Percentiles rank a stretch among this genome's conserved stretches.
Evolutionary conservation across 2,797 vertebrate genomes (phyloP).

Genomic region (Spizella passerina): DNA sequence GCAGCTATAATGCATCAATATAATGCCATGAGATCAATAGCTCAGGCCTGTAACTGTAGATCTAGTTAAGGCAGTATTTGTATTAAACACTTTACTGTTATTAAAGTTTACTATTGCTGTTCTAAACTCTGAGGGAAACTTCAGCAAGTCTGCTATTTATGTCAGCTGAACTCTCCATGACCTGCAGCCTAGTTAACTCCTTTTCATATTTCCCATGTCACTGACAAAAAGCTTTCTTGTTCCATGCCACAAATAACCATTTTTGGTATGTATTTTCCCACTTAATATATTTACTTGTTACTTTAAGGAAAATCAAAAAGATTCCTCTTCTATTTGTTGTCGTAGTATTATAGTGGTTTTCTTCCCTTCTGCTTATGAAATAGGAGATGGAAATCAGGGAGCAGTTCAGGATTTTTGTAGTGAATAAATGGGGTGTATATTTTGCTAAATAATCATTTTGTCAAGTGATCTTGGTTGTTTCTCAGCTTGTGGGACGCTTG

Average conservation of each 20-base stretch:
- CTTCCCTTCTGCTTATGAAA: not conserved
- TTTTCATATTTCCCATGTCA: not conserved
- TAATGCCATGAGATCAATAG: conserved; percentile 7
- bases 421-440: not conserved
- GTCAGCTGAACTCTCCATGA: conserved; percentile 28
- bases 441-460: not conserved
- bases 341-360: not conserved
- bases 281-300: not conserved
- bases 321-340: not conserved
- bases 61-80: not conserved
- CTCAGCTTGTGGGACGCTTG: not conserved
- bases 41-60: not conserved
- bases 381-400: not conserved
- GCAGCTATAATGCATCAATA: not conserved
- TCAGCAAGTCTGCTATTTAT: not conserved
- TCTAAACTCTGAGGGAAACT: conserved; percentile 6
- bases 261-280: not conserved
- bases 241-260: not conserved
- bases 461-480: not conserved
- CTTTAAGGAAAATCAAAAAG: not conserved
- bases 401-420: not conserved
- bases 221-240: not conserved
- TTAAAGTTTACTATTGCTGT: not conserved
- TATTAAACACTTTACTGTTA: conserved; percentile 19
- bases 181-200: not conserved